These are phyloP conservation scores for Hycleus phaleratus DNA, from an alignment of 1,140 invertebrate genomes.

Conservation along the genomic window DNA sequence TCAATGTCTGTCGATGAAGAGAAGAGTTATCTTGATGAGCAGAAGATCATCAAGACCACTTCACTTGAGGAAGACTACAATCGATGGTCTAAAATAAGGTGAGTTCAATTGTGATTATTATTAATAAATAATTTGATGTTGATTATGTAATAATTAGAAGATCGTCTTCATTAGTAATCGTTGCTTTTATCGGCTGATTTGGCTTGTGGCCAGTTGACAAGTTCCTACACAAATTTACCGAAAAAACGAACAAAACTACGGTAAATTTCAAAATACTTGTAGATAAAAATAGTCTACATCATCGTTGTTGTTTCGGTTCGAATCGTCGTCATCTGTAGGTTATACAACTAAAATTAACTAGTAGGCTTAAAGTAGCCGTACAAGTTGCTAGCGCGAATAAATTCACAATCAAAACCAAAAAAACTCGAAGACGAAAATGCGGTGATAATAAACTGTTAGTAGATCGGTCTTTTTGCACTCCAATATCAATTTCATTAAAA, in stretches of 20 bases:
- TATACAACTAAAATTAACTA: slow-evolving; percentile 22
- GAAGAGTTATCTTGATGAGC: slow-evolving; percentile 26
- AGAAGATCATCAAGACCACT: slow-evolving; percentile 29
- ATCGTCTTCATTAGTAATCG: neutral
- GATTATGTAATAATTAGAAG: no score
- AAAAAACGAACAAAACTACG: no score
- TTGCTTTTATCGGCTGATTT: no score
- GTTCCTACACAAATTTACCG: no score
- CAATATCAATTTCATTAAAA: no score
- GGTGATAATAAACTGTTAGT: neutral
- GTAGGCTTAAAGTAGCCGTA: slow-evolving; percentile 8
- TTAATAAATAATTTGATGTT: neutral
- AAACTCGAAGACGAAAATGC: slow-evolving; percentile 3
- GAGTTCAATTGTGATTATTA: slow-evolving; percentile 14
- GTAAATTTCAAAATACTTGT: neutral
- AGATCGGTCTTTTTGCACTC: neutral
- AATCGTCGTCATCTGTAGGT: slow-evolving; percentile 5
- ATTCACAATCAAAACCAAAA: no score
- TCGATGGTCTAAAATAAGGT: slow-evolving; percentile 37
- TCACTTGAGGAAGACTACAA: slow-evolving; percentile 34
- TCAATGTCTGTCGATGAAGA: slow-evolving; percentile 32
- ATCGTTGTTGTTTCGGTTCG: neutral
- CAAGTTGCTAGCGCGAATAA: neutral
- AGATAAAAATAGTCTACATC: slow-evolving; percentile 13
- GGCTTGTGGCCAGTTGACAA: no score